These are phyloP conservation scores for Luscinia megarhynchos DNA, from an alignment of 2,797 vertebrate species.

Conservation along the genomic window DNA sequence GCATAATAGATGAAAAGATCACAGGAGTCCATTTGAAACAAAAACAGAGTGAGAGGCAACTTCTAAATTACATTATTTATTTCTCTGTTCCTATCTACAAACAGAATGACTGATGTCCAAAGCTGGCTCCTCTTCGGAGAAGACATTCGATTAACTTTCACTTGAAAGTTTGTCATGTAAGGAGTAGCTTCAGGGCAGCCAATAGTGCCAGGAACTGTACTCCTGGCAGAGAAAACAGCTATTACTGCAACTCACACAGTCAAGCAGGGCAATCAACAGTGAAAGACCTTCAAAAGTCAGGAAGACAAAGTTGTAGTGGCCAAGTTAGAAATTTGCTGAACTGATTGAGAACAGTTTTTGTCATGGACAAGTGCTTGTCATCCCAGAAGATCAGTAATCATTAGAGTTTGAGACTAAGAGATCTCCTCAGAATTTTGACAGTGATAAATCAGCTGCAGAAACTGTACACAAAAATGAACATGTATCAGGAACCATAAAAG, in stretches of 20 bases:
- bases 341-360: background rate
- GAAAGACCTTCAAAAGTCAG: background rate
- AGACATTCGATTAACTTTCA: background rate
- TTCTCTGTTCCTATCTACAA: background rate
- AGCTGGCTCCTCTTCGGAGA: background rate
- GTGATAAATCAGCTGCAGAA: background rate
- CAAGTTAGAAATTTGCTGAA: background rate
- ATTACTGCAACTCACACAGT: background rate
- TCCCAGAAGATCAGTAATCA: background rate
- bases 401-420: background rate
- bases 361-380: background rate
- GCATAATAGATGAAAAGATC: background rate
- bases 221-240: background rate
- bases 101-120: slow-evolving; percentile 15
- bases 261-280: background rate
- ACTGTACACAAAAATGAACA: background rate
- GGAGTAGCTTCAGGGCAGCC: background rate
- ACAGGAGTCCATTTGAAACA: background rate
- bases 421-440: background rate
- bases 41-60: background rate
- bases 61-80: background rate
- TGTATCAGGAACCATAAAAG: background rate
- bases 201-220: background rate
- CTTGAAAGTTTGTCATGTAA: background rate
- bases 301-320: background rate